Percentiles rank a stretch among this genome's conserved stretches.
phyloP scores from a whole-genome alignment of 2,113 vertebrate genomes.

The Euleptes europaea region DNA sequence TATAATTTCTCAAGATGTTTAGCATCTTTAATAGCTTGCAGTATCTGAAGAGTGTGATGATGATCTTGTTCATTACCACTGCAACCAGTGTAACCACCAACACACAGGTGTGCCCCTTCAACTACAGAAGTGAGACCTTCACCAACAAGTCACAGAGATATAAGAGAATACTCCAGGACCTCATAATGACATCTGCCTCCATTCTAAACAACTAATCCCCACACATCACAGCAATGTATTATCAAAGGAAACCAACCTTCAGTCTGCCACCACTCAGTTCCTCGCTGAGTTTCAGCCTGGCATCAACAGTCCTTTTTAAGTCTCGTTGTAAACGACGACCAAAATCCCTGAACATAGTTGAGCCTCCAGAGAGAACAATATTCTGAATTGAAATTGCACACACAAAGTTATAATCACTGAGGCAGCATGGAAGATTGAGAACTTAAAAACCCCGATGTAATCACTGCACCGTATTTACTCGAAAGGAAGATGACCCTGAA shows the following conservation, averaged over 20 bases:
- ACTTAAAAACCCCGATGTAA: not conserved
- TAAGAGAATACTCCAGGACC: not conserved
- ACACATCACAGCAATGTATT: not conserved
- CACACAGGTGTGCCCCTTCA: too few species aligned
- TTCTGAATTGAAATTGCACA: constrained; percentile 72
- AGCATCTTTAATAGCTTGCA: not conserved
- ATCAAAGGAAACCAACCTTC: constrained; percentile 78
- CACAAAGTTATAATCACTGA: constrained; percentile 11
- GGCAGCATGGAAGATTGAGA: not conserved
- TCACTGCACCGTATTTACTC: not conserved
- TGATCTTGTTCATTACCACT: too few species aligned
- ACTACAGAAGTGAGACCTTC: too few species aligned
- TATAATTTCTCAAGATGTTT: not conserved
- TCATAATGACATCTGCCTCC: not conserved
- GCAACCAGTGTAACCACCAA: too few species aligned
- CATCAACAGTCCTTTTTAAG: constrained; percentile 95
- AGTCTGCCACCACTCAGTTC: constrained; percentile 96
- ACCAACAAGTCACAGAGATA: too few species aligned
- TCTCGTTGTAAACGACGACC: constrained; percentile 95
- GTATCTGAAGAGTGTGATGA: not conserved
- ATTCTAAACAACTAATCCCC: not conserved
- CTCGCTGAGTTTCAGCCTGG: constrained; percentile 95
- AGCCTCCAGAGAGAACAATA: constrained; percentile 96
- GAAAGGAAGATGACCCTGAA: not conserved
- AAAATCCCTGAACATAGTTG: constrained; percentile 99